Percentiles rank a stretch among this genome's conserved stretches.
Evolutionary conservation across 23 tunicate species (phyloP).

Genomic region (Halocynthia aurantium): DNA sequence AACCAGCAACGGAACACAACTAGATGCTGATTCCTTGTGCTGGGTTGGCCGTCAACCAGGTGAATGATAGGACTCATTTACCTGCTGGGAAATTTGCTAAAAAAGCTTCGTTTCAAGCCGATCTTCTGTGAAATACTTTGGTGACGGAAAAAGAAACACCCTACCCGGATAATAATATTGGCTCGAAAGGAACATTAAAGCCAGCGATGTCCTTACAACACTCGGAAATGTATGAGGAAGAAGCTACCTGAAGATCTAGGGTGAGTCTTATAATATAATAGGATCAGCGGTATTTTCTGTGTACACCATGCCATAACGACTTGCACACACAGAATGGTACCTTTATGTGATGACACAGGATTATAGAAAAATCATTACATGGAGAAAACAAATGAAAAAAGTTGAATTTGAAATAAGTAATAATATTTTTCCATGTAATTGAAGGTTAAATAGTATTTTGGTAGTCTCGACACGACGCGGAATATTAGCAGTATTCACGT

Average conservation of each 20-base stretch:
- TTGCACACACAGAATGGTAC: too few relatives aligned
- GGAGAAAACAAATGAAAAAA: too few relatives aligned
- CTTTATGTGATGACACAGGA: too few relatives aligned
- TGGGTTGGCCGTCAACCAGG: conserved; percentile 46
- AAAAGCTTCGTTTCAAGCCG: conserved; percentile 43
- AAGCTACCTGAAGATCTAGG: conserved; percentile 27
- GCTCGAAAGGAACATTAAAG: conserved; percentile 49
- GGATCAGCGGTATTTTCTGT: too few relatives aligned
- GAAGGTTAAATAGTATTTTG: too few relatives aligned
- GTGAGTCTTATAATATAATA: too few relatives aligned
- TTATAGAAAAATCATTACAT: too few relatives aligned
- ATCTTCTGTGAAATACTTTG: conserved; percentile 40
- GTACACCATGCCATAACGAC: too few relatives aligned
- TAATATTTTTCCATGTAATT: too few relatives aligned
- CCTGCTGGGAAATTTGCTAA: conserved; percentile 63
- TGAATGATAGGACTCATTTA: conserved; percentile 69
- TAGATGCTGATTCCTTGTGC: conserved; percentile 73
- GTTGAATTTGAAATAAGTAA: too few relatives aligned
- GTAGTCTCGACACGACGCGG: too few relatives aligned
- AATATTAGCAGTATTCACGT: too few relatives aligned
- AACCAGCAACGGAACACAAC: conserved; percentile 32
- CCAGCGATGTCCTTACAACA: conserved; percentile 53
- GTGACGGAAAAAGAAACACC: conserved; percentile 40
- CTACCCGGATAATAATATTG: conserved; percentile 36
- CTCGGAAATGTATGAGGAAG: conserved; percentile 41